Base-by-base conservation (phyloP, 2,113 vertebrate genomes). In the Aix galericulata region DNA sequence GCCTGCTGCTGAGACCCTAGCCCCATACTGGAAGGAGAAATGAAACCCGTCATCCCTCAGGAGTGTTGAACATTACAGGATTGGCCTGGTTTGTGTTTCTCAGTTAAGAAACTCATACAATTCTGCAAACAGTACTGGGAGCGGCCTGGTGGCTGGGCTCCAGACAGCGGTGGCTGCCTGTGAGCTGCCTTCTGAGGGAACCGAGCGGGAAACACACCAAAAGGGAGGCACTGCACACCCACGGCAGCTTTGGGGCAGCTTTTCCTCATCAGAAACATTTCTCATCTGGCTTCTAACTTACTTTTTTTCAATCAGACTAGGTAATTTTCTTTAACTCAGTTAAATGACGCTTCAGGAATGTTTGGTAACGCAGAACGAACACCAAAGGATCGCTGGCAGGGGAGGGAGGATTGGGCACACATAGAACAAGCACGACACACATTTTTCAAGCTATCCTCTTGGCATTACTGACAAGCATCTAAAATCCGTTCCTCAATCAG, bases 61-160 rank as follows among this genome's bases (percentile, higher is more conserved):
- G 0, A 4, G 7, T 6, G 11, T 31, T 56, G 20, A 56, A 29
- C 17, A 8, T 6, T 11, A 56, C 29, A 34, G 25, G 36, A 22
- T 2, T 1, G 4, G 17, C 7, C 48, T 17, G 3, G 31, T 73
- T 12, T 26, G 42, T n/a, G 15, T 18, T 86, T 34, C 72, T 22
- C 34, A 29, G 13, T 16, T 17, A 4, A 46, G 20, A 17, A 56
- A 88, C 6, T 12, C 10, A 4, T 1, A 16, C 40, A 34, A 44
- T 9, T 26, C 53, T 58, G 22, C 44, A 3, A 60, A 6, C 31
- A 83, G 58, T 25, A 18, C 2, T 53, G 42, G 32, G 40, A 68
- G 46, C 0, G 55, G n/a, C 27, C 53, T 15, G 21, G 26, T 0
- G 26, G 34, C 62, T 6, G 23, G 27, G 34, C 50, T 46, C 21